A percentile compares a stretch with the other conserved stretches of the same genome.
Evolutionary conservation across 2,888 invertebrate genomes (phyloP).

Genomic region (Platynereis dumerilii): DNA sequence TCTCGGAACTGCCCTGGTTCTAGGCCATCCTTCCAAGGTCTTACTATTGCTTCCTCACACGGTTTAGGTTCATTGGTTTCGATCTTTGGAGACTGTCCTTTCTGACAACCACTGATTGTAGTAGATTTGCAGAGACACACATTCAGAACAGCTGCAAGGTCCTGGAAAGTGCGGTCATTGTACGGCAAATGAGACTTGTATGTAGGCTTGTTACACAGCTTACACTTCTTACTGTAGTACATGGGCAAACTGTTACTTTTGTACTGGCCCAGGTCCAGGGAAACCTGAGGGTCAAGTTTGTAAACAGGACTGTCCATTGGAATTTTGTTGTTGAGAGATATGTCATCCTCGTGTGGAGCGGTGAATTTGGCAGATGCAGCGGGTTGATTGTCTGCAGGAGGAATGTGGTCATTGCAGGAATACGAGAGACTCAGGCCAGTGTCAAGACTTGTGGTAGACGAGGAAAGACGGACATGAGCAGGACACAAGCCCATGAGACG

Average conservation of each 20-base stretch:
- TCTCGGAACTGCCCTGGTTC: too few relatives aligned
- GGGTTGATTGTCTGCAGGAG: conserved; percentile 4
- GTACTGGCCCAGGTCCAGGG: conserved; percentile 17
- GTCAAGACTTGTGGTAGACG: conserved; percentile 32
- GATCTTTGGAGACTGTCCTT: too few relatives aligned
- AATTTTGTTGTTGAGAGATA: background rate
- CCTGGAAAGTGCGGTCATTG: background rate
- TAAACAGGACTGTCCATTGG: background rate
- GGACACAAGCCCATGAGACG: conserved; percentile 28
- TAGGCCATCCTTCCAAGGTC: too few relatives aligned
- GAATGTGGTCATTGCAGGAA: background rate
- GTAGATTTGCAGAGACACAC: conserved; percentile 12
- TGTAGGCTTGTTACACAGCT: conserved; percentile 10
- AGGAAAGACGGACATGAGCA: conserved; percentile 8
- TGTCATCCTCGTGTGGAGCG: conserved; percentile 3
- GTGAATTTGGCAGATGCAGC: background rate
- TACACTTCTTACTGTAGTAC: conserved; percentile 20
- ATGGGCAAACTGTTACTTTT: conserved; percentile 27
- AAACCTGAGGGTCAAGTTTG: conserved; percentile 13
- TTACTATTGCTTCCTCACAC: too few relatives aligned
- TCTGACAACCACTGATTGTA: too few relatives aligned
- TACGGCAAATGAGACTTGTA: conserved; percentile 13
- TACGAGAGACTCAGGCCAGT: conserved; percentile 18
- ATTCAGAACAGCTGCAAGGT: background rate
- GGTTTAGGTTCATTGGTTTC: too few relatives aligned